Base-by-base conservation (phyloP, 2,888 invertebrate genomes). In the Apodemia hepburni region DNA sequence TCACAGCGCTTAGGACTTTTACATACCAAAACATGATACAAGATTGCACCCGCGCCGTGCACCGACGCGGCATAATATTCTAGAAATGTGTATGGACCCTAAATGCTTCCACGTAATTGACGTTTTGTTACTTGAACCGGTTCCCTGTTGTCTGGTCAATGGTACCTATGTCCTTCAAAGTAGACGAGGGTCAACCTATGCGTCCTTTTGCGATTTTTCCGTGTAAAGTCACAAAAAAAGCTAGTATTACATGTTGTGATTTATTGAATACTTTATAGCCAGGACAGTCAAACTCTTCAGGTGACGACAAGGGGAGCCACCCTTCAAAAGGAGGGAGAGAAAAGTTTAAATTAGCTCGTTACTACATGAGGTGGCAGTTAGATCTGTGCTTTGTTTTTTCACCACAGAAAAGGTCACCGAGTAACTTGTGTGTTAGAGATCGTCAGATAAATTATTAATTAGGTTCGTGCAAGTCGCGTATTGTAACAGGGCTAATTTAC, bases 311-410 rank as follows among this genome's bases (percentile, higher is more conserved):
- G 69, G 74, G 70, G 69, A 59, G 65, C 66, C 74, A 70, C 74
- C 72, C 74, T 71, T 68, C 66, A 69, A 72, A 72, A 80, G 85
- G 83, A 83, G 80, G 81, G 85, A 83, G 80, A 80, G 85, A 89
- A 90, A 90, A 91, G 87, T 90, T 91, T 91, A 91, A 91, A 91
- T 91, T 89, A 91, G 90, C 91, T 91, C 83, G 91, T 91, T 90
- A 90, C 88, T 76, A 86, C 87, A 85, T 83, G 76, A 71, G 78
- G 82, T 76, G 81, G 77, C 84, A 81, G 85, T 84, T 85, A 79
- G 80, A 80, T 83, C 71, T 73, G 79, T 76, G 78, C 82, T 84
- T 85, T 87, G 87, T 88, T 90, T 90, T 90, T 88, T 86, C 79
- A 68, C 70, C 69, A 78, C 77, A 75, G 82, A 81, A 86, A 88